Evolutionary conservation across 1,140 invertebrate genomes (phyloP), one percentile per base, ranked within the genome.

Genomic region (Drosophila azteca): DNA sequence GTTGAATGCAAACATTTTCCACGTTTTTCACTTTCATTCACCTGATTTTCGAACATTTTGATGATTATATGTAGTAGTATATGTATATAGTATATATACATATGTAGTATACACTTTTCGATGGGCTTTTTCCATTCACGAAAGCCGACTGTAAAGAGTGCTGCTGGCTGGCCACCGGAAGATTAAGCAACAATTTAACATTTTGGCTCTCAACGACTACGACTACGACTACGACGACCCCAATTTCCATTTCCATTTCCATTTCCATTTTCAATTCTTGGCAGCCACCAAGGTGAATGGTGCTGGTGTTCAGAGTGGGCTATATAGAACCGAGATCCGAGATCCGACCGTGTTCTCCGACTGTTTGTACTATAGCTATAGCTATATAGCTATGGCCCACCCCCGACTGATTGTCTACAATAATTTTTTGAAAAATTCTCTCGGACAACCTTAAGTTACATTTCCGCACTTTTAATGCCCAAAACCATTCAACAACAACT

Each of bases 401-500:
- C 41, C 62, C 72, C 58, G 59, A 81, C 50, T 77, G 78, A 81
- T 79, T 79, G 77, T 79, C 77, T 79, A 78, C 77, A 81, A 77
- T 81, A 81, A 81, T 81, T 81, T 73, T 73, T 81, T 82, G 68
- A 77, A 54, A 82, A 66, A 82, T 82, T 82, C 68, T 77, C 73
- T 78, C 57, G 11, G 43, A 66, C 67, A 77, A 82, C 68, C 69
- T 58, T 68, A 82, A 82, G 55, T 82, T 82, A 82, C 82, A 82
- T 82, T 82, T 82, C 79, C 79, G 79, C 55, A 77, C 49, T 80
- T 52, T 79, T 57, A 49, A 50, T 74, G 71, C 54, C 15, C 51
- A 71, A 44, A 57, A 58, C 52, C 20, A 9, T 48, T 48, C 7
- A 52, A 31, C 7, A 52, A 31, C 35, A 20, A 20, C 35, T 53